These are phyloP conservation scores for Accipiter cooperii DNA, from an alignment of 2,113 vertebrate genomes.

Conservation along the genomic window DNA sequence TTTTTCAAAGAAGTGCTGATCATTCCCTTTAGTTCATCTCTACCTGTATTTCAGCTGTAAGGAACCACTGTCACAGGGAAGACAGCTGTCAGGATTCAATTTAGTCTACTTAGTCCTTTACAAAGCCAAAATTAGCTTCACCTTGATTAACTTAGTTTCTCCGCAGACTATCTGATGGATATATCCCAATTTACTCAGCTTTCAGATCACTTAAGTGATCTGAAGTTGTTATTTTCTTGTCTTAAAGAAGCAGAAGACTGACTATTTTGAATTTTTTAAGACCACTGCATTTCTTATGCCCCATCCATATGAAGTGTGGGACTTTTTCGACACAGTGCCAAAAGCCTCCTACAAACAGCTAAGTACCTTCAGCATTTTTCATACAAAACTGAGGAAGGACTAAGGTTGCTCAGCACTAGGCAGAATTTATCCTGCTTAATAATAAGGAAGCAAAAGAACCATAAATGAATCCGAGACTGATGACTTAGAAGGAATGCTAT, in stretches of 20 bases:
- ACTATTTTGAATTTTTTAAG: not conserved
- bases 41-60: not conserved
- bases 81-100: not conserved
- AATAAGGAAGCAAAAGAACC: not conserved
- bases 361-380: not conserved
- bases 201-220: not conserved
- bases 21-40: not conserved
- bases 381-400: not conserved
- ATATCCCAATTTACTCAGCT: not conserved
- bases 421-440: not conserved
- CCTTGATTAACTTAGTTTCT: slow-evolving; percentile 20
- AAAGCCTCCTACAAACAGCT: not conserved
- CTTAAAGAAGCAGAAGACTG: not conserved
- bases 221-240: not conserved
- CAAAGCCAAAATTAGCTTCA: slow-evolving; percentile 32
- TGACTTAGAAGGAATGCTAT: slow-evolving; percentile 20
- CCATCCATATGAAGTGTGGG: not conserved
- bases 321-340: not conserved
- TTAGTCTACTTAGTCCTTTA: not conserved
- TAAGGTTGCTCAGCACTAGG: not conserved
- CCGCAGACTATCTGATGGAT: not conserved
- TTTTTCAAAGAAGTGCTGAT: not conserved
- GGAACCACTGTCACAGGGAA: not conserved
- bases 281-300: not conserved
- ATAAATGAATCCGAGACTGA: not conserved